Base-by-base conservation (phyloP, 2,888 invertebrate genomes). In the Dryobotodes eremita region DNA sequence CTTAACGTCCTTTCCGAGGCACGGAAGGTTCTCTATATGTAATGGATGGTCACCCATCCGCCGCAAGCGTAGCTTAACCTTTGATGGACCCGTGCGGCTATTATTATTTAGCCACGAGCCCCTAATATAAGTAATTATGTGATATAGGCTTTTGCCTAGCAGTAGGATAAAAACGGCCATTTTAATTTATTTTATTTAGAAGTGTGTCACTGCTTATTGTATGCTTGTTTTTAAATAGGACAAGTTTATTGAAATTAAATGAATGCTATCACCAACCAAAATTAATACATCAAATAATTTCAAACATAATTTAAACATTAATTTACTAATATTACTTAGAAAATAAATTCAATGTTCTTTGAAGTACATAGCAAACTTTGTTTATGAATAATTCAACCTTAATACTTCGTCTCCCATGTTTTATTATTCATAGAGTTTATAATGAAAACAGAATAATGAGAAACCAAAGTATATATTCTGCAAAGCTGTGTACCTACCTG, bases 301-400 rank as follows among this genome's bases (percentile, higher is more conserved):
- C 6, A 53, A 23, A 42, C 17, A 36, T 42, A 53, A 76, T 59
- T 70, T 65, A 65, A 65, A 70, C 57, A 70, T 77, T 36, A 82
- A 17, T 61, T 61, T 71, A n/a, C 15, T 42, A 36, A 36, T 36
- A 36, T 15, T 26, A 50, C 10, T n/a, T n/a, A 71, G 5, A 77
- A 70, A 59, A 68, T 31, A 59, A n/a, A 55, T 66, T 57, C 31
- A 73, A 57, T 62, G 6, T 80, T 64, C 75, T 79, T 79, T 62
- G 66, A 83, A 82, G 57, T 71, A 71, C 42, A 68, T 26, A n/a
- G 46, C n/a, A 69, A 79, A 82, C 50, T 84, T 79, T 80, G 65
- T 70, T 73, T 31, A 84, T 83, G 83, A 84, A 77, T 81, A 75
- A 80, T 87, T 76, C 68, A 77, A 80, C 26, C 65, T 62, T 13